Percentiles rank a stretch among this genome's conserved stretches.
Evolutionary conservation across 2,113 vertebrate species (phyloP).

Genomic region (Philantomba maxwellii): DNA sequence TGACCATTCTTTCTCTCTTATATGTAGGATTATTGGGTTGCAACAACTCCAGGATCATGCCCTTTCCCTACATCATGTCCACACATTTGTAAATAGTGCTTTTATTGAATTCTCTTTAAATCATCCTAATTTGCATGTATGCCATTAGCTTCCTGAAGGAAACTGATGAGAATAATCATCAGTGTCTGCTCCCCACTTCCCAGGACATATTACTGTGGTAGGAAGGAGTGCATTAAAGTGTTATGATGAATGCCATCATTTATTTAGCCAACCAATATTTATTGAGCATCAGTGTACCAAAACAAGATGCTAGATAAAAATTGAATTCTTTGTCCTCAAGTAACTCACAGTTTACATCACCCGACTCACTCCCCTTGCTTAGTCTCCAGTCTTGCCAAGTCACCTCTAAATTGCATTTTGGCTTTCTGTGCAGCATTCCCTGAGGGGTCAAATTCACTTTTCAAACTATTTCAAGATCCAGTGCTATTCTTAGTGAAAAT

Average conservation of each 20-base stretch:
- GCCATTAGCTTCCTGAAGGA: not conserved
- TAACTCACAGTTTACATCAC: not conserved
- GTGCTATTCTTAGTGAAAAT: not conserved
- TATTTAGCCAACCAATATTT: not conserved
- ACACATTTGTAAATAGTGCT: not conserved
- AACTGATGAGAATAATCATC: not conserved
- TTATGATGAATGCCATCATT: not conserved
- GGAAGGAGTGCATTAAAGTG: not conserved
- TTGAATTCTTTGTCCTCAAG: not conserved
- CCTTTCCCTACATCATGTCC: not conserved
- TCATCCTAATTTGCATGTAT: not conserved
- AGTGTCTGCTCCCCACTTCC: not conserved
- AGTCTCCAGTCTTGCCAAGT: not conserved
- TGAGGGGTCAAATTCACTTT: not conserved
- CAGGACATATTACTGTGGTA: not conserved
- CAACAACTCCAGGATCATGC: not conserved
- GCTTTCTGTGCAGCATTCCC: not conserved
- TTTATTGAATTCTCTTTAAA: not conserved
- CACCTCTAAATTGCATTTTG: not conserved
- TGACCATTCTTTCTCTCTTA: not conserved
- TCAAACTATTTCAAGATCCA: not conserved
- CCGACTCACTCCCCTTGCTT: not conserved
- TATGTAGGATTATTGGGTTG: not conserved
- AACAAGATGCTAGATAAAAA: not conserved
- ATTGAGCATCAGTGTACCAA: not conserved